A percentile compares a stretch with the other conserved stretches of the same genome.
phyloP scores from a whole-genome alignment of 2,113 vertebrate genomes.

The Stigmatopora nigra region DNA sequence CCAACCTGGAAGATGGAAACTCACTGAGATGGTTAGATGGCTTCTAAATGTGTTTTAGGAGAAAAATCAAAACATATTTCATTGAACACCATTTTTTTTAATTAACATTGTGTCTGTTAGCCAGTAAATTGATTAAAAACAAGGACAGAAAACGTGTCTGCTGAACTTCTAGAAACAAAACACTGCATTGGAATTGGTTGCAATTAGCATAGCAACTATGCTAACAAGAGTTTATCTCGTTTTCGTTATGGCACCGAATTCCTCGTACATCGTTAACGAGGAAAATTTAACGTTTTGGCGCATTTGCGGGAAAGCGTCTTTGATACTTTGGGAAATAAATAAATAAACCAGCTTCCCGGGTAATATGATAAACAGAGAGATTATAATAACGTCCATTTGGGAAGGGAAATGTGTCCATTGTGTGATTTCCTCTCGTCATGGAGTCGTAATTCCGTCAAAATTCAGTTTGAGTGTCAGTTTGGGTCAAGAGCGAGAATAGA shows the following conservation, averaged over 20 bases:
- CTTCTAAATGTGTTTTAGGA: background rate
- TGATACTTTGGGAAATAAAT: slow-evolving; percentile 28
- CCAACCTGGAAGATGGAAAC: too few relatives aligned
- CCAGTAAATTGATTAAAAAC: slow-evolving; percentile 66
- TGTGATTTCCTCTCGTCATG: slow-evolving; percentile 27
- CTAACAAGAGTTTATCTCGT: slow-evolving; percentile 46
- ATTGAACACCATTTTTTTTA: slow-evolving; percentile 72
- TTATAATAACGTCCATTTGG: slow-evolving; percentile 25
- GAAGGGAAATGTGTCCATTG: background rate
- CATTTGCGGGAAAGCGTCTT: slow-evolving; percentile 43
- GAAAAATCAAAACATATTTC: background rate
- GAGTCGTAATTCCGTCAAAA: slow-evolving; percentile 39
- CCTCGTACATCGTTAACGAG: slow-evolving; percentile 49
- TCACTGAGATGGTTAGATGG: background rate
- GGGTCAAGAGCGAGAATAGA: slow-evolving; percentile 23
- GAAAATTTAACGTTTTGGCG: slow-evolving; percentile 29
- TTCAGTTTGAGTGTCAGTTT: slow-evolving; percentile 26
- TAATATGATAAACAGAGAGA: slow-evolving; percentile 21
- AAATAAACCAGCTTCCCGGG: slow-evolving; percentile 31
- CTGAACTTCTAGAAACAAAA: slow-evolving; percentile 59
- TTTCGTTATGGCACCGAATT: slow-evolving; percentile 58
- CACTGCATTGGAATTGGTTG: slow-evolving; percentile 61
- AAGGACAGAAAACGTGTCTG: slow-evolving; percentile 66
- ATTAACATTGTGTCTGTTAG: slow-evolving; percentile 68
- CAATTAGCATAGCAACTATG: slow-evolving; percentile 40